Evolutionary conservation across 1,140 invertebrate genomes (phyloP).

Genomic region (Calliphora vicina): DNA sequence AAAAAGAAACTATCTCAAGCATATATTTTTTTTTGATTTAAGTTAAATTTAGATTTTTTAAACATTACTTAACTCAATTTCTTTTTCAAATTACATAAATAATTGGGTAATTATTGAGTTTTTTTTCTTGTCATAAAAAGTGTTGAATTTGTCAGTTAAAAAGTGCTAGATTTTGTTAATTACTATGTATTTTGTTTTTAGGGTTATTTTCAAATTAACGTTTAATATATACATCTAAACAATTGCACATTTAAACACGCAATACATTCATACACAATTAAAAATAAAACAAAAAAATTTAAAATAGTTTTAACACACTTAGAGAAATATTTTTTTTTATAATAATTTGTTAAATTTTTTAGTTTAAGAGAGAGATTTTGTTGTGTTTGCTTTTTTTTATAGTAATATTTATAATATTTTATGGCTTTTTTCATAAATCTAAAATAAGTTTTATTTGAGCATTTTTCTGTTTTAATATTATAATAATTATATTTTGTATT

Average conservation of each 20-base stretch:
- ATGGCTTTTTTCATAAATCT: slow-evolving; percentile 25
- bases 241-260: slow-evolving; percentile 27
- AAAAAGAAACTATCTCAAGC: background rate
- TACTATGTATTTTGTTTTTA: background rate
- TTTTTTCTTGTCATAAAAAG: too few relatives aligned
- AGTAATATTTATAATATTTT: slow-evolving; percentile 34
- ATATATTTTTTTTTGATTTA: slow-evolving; percentile 39
- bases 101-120: background rate
- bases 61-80: background rate
- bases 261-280: slow-evolving; percentile 30
- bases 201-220: background rate
- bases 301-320: slow-evolving; percentile 27
- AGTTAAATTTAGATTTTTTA: slow-evolving; percentile 24
- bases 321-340: slow-evolving; percentile 30
- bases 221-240: slow-evolving; percentile 24
- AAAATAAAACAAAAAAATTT: slow-evolving; percentile 6
- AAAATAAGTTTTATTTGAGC: slow-evolving; percentile 46
- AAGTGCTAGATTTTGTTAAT: background rate
- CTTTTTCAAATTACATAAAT: too few relatives aligned
- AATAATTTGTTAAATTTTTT: background rate
- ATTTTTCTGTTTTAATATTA: slow-evolving; percentile 41
- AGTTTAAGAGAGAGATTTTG: background rate
- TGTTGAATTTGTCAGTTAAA: background rate
- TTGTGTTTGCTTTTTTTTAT: slow-evolving; percentile 5
- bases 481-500: slow-evolving; percentile 40